A percentile compares a stretch with the other conserved stretches of the same genome.
phyloP scores from a whole-genome alignment of 2,113 vertebrate genomes.

The Lasiurus borealis region DNA sequence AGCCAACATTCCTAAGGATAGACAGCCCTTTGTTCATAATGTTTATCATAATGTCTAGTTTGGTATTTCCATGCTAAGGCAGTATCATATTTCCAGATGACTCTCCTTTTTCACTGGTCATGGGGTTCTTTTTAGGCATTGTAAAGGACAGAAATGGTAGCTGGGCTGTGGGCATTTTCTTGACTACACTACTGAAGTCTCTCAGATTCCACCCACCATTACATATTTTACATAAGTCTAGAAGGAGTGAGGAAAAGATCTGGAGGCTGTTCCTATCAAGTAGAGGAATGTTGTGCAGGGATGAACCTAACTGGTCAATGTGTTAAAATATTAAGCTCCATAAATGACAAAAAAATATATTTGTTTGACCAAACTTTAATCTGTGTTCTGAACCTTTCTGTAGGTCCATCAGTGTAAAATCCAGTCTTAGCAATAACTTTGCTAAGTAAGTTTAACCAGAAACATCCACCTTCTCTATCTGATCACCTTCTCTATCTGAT shows the following conservation, averaged over 20 bases:
- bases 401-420: background rate
- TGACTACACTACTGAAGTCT: accelerated
- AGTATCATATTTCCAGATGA: background rate
- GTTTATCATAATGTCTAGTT: background rate
- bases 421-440: background rate
- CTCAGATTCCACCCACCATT: background rate
- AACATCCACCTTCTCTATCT: background rate
- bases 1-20: background rate
- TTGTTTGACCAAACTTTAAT: background rate
- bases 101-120: background rate
- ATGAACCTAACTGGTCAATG: background rate
- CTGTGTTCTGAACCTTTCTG: background rate
- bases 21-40: background rate
- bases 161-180: no score
- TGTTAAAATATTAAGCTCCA: background rate
- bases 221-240: background rate
- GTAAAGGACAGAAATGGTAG: background rate
- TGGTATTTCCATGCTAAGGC: background rate
- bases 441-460: background rate
- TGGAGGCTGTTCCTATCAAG: background rate
- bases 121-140: background rate
- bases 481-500: background rate
- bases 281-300: background rate
- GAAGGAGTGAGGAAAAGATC: background rate
- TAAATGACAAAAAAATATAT: background rate